Conservation (phyloP, 37 sponge, comb jelly and placozoan genomes). For the Ephydatia muelleri region DNA sequence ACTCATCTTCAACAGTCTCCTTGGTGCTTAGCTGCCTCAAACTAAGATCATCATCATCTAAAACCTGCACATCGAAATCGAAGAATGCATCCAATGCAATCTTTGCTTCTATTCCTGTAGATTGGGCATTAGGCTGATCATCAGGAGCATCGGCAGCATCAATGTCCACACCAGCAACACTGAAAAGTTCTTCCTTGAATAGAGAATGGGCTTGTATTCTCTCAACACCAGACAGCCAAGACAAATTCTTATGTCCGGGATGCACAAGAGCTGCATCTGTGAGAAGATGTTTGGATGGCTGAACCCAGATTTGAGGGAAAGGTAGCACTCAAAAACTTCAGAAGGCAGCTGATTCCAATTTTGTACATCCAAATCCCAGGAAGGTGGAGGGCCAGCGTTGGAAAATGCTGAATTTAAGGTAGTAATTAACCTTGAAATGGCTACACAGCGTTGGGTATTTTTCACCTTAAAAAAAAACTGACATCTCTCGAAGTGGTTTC, state of each 20-base stretch:
- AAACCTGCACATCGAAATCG: background rate
- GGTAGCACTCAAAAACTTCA: too few species aligned
- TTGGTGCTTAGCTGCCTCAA: background rate
- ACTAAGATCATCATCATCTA: background rate
- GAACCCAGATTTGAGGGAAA: too few species aligned
- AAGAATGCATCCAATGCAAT: background rate
- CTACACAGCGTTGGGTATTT: too few species aligned
- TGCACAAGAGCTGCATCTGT: too few species aligned
- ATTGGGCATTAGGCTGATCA: background rate
- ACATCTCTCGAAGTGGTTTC: too few species aligned
- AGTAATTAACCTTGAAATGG: too few species aligned
- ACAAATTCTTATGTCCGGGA: too few species aligned
- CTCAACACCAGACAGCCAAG: background rate
- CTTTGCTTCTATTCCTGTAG: background rate
- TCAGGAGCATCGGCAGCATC: background rate
- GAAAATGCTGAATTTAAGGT: too few species aligned
- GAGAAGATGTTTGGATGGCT: too few species aligned
- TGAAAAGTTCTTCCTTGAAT: background rate
- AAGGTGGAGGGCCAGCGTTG: slow-evolving; percentile 2
- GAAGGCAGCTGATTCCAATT: too few species aligned
- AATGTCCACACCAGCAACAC: background rate
- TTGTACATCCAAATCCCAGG: background rate
- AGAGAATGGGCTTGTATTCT: background rate
- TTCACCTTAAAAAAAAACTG: too few species aligned
- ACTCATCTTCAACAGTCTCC: background rate